phyloP scores from a whole-genome alignment of 2,113 vertebrate genomes.

The Pseudorasbora parva region DNA sequence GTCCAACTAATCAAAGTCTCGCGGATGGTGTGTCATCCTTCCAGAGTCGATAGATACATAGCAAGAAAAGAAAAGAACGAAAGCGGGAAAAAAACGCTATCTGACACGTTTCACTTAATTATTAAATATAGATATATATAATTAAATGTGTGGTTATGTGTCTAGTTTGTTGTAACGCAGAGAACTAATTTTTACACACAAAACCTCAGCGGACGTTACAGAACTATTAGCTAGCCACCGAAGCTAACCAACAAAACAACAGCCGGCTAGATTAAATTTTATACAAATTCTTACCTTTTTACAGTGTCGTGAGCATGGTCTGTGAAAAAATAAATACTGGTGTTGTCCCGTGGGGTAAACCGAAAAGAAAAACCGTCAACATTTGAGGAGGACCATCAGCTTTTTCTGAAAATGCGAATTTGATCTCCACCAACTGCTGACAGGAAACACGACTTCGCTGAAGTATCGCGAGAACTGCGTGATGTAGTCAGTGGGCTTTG shows the following conservation, averaged over 20 bases:
- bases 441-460: constrained; percentile 42
- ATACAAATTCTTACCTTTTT: constrained; percentile 41
- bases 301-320: constrained; percentile 6
- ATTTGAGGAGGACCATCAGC: constrained; percentile 26
- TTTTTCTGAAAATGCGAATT: constrained; percentile 51
- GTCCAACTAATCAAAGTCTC: background rate
- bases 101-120: too few species aligned
- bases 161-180: background rate
- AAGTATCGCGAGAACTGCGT: constrained; percentile 53
- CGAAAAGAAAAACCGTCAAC: background rate
- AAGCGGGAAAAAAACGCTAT: background rate
- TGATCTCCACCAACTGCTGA: constrained; percentile 37
- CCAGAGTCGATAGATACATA: background rate
- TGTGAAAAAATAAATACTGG: background rate
- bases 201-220: constrained; percentile 12
- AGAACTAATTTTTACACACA: background rate
- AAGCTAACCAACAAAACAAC: constrained; percentile 28
- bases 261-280: background rate
- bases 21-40: constrained; percentile 3
- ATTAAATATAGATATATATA: background rate
- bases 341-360: constrained; percentile 69
- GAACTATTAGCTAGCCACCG: constrained; percentile 20
- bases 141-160: background rate
- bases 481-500: background rate
- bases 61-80: background rate